phyloP scores from a whole-genome alignment of 2,888 invertebrate genomes.

The Synanthedon andrenaeformis region DNA sequence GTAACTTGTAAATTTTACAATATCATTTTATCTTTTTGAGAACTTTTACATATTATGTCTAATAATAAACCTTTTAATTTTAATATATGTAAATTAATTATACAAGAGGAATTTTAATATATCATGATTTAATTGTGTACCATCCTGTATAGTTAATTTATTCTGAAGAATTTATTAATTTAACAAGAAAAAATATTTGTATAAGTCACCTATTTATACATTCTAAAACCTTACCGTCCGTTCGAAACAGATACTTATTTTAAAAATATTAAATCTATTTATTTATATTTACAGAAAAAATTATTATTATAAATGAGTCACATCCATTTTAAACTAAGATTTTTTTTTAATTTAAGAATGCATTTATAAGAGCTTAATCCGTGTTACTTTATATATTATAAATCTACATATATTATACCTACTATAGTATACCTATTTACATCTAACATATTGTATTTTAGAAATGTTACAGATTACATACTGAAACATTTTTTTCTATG shows the following conservation, averaged over 20 bases:
- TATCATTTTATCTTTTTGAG: background rate
- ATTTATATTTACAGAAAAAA: background rate
- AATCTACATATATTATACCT: too few species aligned
- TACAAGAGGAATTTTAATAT: too few species aligned
- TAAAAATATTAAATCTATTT: slow-evolving; percentile 4
- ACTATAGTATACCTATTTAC: too few species aligned
- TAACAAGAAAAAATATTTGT: background rate
- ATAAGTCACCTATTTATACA: background rate
- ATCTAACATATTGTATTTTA: too few species aligned
- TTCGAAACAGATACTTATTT: slow-evolving; percentile 9
- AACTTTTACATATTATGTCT: background rate
- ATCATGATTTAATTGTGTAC: too few species aligned
- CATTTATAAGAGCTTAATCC: background rate
- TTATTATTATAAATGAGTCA: background rate
- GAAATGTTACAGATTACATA: too few species aligned
- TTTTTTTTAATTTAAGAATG: background rate
- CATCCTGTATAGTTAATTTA: too few species aligned
- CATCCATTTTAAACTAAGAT: background rate
- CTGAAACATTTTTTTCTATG: too few species aligned
- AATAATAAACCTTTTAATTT: too few species aligned
- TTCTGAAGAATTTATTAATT: background rate
- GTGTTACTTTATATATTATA: background rate
- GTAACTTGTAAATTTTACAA: too few species aligned
- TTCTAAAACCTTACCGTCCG: slow-evolving; percentile 37
- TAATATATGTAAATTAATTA: too few species aligned